Percentiles rank a stretch among this genome's conserved stretches.
Conservation (phyloP, 2,888 invertebrate species). For the Lucinisca nassula region DNA sequence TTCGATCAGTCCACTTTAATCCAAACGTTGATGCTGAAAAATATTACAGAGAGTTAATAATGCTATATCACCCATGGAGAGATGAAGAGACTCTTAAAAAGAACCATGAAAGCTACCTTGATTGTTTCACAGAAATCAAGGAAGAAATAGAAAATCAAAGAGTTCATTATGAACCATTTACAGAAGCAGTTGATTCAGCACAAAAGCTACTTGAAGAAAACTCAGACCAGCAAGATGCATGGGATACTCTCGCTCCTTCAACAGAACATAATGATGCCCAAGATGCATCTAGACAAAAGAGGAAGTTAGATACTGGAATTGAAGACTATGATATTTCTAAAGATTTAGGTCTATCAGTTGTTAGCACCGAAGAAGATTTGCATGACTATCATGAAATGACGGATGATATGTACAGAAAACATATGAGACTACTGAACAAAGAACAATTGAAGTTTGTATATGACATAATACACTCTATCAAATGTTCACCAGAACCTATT, state of each 20-base stretch:
- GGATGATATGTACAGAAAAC: constrained; percentile 58
- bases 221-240: constrained; percentile 40
- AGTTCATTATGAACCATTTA: constrained; percentile 49
- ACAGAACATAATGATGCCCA: constrained; percentile 48
- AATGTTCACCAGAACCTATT: constrained; percentile 49
- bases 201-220: constrained; percentile 27
- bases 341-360: constrained; percentile 56
- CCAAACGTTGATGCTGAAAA: constrained; percentile 71
- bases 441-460: constrained; percentile 65
- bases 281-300: constrained; percentile 26
- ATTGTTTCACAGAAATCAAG: constrained; percentile 28
- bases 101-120: constrained; percentile 14
- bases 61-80: constrained; percentile 82
- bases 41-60: constrained; percentile 76
- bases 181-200: constrained; percentile 50
- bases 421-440: constrained; percentile 57
- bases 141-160: constrained; percentile 33
- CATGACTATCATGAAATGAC: constrained; percentile 44
- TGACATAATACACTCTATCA: constrained; percentile 56
- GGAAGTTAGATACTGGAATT: constrained; percentile 35
- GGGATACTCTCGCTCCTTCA: constrained; percentile 61
- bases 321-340: constrained; percentile 60
- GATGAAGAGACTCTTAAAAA: constrained; percentile 64
- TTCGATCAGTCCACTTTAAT: constrained; percentile 70
- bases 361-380: constrained; percentile 8